Evolutionary conservation across 2,888 invertebrate species (phyloP).

Genomic region (Callimorpha dominula): DNA sequence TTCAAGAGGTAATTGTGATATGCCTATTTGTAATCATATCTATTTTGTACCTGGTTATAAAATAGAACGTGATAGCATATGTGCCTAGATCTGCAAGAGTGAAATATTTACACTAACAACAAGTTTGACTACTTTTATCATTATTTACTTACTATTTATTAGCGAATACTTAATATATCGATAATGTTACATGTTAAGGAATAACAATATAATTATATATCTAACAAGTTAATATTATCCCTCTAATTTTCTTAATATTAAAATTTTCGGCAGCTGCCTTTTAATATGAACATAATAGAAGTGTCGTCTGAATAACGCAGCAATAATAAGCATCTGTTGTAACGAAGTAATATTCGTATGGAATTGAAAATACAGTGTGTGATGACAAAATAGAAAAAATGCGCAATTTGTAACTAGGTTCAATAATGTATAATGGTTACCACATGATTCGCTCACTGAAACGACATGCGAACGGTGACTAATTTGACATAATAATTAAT

Average conservation of each 20-base stretch:
- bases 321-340: slow-evolving; percentile 5
- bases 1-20: slow-evolving; percentile 82
- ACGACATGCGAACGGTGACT: neutral
- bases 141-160: slow-evolving; percentile 39
- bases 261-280: slow-evolving; percentile 9
- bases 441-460: neutral
- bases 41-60: slow-evolving; percentile 69
- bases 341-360: neutral
- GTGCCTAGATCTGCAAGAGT: slow-evolving; percentile 61
- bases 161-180: slow-evolving; percentile 25
- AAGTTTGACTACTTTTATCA: slow-evolving; percentile 33
- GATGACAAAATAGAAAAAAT: neutral
- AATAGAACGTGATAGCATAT: slow-evolving; percentile 62
- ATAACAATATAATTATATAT: slow-evolving; percentile 33
- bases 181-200: slow-evolving; percentile 27
- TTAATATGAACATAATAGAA: neutral
- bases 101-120: slow-evolving; percentile 73
- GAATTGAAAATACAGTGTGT: no score
- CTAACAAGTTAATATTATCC: slow-evolving; percentile 30
- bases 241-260: slow-evolving; percentile 20
- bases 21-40: slow-evolving; percentile 78
- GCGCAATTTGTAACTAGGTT: neutral
- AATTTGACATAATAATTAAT: neutral
- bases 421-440: neutral
- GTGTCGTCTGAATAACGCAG: neutral